Evolutionary conservation across 2,888 invertebrate genomes (phyloP).

Genomic region (Micropterix aruncella): DNA sequence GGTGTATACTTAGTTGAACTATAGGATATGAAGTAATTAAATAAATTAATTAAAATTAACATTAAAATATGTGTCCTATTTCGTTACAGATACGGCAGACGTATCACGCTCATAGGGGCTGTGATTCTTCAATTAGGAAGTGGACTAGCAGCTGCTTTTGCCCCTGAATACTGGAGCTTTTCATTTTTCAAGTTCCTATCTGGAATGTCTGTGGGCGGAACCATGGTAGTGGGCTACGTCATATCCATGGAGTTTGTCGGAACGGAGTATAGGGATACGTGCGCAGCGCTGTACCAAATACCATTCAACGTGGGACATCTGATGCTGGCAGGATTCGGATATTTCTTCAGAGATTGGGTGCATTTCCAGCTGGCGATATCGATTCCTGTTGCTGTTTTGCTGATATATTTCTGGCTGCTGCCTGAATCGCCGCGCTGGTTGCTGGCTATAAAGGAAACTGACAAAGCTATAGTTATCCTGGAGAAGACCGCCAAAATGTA

Average conservation of each 20-base stretch:
- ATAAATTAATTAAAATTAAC: too few species aligned
- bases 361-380: slow-evolving; percentile 52
- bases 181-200: slow-evolving; percentile 52
- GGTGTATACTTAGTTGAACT: too few species aligned
- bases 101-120: slow-evolving; percentile 53
- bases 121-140: slow-evolving; percentile 55
- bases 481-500: slow-evolving; percentile 46
- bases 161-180: slow-evolving; percentile 46
- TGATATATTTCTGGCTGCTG: slow-evolving; percentile 51
- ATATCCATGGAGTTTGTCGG: slow-evolving; percentile 56
- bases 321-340: slow-evolving; percentile 44
- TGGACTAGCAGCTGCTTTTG: slow-evolving; percentile 52
- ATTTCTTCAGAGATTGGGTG: slow-evolving; percentile 48
- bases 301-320: slow-evolving; percentile 58
- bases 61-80: too few species aligned
- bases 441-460: slow-evolving; percentile 50
- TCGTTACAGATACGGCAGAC: slow-evolving; percentile 55
- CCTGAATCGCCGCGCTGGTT: slow-evolving; percentile 76
- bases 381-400: slow-evolving; percentile 38
- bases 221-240: slow-evolving; percentile 53
- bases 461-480: slow-evolving; percentile 48
- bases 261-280: slow-evolving; percentile 34
- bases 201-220: slow-evolving; percentile 66
- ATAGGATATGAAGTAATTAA: too few species aligned
- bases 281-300: slow-evolving; percentile 51